Evolutionary conservation across 30 jellyfish, hydroid and myxozoan genomes (phyloP).

Genomic region (Catostylus mosaicus): DNA sequence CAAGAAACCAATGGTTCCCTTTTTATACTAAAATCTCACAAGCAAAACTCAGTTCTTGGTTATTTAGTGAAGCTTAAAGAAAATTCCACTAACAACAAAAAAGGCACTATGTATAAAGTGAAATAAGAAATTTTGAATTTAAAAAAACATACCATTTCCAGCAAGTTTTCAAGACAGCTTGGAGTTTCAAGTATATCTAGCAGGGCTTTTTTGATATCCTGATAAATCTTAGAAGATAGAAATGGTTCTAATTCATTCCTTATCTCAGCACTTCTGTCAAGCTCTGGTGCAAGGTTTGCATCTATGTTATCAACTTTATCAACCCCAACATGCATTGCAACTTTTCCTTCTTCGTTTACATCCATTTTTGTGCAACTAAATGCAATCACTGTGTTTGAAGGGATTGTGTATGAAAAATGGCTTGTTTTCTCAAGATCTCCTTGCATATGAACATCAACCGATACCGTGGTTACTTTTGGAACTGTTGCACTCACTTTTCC

Average conservation of each 20-base stretch:
- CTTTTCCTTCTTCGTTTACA: conserved; percentile 53
- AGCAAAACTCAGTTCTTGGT: too few relatives aligned
- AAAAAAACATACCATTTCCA: conserved; percentile 43
- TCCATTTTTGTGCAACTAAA: conserved; percentile 86
- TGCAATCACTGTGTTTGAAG: conserved; percentile 91
- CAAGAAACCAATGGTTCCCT: too few relatives aligned
- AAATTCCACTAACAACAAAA: too few relatives aligned
- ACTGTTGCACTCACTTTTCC: conserved; percentile 61
- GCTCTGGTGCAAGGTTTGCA: neutral
- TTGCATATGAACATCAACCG: conserved; percentile 63
- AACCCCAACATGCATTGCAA: conserved; percentile 77
- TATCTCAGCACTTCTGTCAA: conserved; percentile 3
- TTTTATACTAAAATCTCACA: too few relatives aligned
- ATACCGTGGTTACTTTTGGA: conserved; percentile 54
- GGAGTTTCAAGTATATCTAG: conserved; percentile 31
- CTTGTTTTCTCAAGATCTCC: conserved; percentile 54
- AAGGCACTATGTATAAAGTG: too few relatives aligned
- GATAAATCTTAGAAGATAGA: conserved; percentile 1
- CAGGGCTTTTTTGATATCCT: conserved; percentile 21
- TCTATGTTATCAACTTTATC: conserved; percentile 75
- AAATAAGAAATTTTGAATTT: too few relatives aligned
- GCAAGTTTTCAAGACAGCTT: conserved; percentile 26
- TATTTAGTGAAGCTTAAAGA: too few relatives aligned
- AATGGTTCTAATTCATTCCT: conserved; percentile 36
- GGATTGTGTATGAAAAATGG: conserved; percentile 70